Evolutionary conservation across 2,888 invertebrate genomes (phyloP), one percentile per base, ranked within the genome.

Genomic region (Rhagonycha fulva): DNA sequence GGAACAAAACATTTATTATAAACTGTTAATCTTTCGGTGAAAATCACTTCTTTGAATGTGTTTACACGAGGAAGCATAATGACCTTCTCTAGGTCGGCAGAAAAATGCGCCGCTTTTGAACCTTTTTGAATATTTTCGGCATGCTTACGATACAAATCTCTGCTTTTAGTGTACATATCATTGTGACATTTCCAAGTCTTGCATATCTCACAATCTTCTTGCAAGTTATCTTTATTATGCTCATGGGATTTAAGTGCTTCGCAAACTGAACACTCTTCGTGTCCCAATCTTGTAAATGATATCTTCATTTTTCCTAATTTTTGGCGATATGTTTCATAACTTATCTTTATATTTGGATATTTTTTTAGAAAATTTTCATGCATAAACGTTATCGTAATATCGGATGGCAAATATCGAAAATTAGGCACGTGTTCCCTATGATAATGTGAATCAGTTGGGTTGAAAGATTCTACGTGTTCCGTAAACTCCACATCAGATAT

Each of bases 401-500:
- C 19, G 2, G 19, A 19, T 19, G 62, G 14, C 14, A 62, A 62
- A 14, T 62, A 62, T 9, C 66, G 66, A 9, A 19, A 10, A 10
- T 23, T 14, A 9, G 66, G 23, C 12, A 26, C 66, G 24, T 66
- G 66, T 66, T 19, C 66, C n/a, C 23, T 9, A 10, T 26, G 19
- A 26, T 19, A 66, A 66, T 66, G 66, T 10, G 24, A 66, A 9
- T 24, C 24, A 11, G 11, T 12, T 9, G 66, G 24, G 24, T 66
- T 14, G 23, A 19, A 66, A 7, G 66, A 66, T 66, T 66, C 23
- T 24, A 66, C 24, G 14, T 72, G 66, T 67, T 26, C 60, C 61
- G 71, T 30, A 71, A 75, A 28, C 47, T 75, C 70, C 28, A 67
- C 23, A 60, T 67, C 63, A 19, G 71, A 67, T 63, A 71, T 67